Percentiles rank a stretch among this genome's conserved stretches.
phyloP scores from a whole-genome alignment of 2,113 vertebrate genomes.

The Pavo muticus region DNA sequence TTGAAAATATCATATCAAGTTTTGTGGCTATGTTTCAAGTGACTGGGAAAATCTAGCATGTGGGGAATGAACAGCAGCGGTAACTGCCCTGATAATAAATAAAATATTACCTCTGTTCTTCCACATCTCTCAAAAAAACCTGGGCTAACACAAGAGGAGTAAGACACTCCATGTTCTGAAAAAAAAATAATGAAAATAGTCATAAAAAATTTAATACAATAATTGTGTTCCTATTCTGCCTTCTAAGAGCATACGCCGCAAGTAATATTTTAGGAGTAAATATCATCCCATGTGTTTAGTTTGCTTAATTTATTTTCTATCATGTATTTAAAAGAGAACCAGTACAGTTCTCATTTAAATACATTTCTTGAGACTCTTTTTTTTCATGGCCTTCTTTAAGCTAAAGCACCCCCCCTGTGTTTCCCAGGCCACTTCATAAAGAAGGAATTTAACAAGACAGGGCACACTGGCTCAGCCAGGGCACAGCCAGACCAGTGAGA shows the following conservation, averaged over 20 bases:
- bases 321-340: no score
- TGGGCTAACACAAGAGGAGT: neutral
- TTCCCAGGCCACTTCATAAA: neutral
- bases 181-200: neutral
- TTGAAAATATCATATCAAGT: neutral
- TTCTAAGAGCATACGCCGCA: neutral
- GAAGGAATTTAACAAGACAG: neutral
- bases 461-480: neutral
- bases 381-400: neutral
- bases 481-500: neutral
- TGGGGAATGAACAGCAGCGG: neutral
- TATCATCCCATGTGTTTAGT: neutral
- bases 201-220: neutral
- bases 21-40: neutral
- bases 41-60: neutral
- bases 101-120: neutral
- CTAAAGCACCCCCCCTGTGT: neutral
- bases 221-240: neutral
- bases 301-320: neutral
- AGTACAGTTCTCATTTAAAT: neutral
- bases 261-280: neutral
- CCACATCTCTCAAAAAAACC: neutral
- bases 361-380: neutral
- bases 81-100: neutral
- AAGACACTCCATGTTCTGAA: neutral